phyloP scores from a whole-genome alignment of 2,797 vertebrate genomes.

The Microctenopoma steveboyesi region DNA sequence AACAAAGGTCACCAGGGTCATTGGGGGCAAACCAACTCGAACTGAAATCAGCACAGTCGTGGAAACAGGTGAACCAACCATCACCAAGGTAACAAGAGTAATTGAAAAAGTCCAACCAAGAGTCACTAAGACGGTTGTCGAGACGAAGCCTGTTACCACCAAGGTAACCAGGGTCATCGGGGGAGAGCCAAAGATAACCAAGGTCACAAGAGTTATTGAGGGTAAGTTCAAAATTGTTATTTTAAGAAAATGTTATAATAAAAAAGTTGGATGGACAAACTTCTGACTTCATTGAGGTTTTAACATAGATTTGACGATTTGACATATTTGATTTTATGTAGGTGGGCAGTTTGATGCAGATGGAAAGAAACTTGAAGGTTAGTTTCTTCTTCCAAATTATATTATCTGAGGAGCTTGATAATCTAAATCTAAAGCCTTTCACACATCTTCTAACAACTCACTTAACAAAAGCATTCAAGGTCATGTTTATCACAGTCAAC shows the following conservation, averaged over 20 bases:
- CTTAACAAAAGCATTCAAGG: slow-evolving; percentile 24
- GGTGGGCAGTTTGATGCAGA: slow-evolving; percentile 74
- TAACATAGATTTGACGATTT: background rate
- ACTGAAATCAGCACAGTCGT: slow-evolving; percentile 79
- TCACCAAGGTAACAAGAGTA: slow-evolving; percentile 83
- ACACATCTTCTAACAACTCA: slow-evolving; percentile 38
- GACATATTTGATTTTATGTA: slow-evolving; percentile 35
- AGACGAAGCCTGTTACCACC: slow-evolving; percentile 69
- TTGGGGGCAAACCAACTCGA: slow-evolving; percentile 61
- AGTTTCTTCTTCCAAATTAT: slow-evolving; percentile 56
- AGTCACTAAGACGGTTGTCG: slow-evolving; percentile 14
- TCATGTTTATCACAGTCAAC: slow-evolving; percentile 15
- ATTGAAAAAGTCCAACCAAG: slow-evolving; percentile 81
- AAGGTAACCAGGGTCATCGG: slow-evolving; percentile 69
- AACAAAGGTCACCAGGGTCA: slow-evolving; percentile 77
- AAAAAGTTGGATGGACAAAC: background rate
- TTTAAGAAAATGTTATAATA: background rate
- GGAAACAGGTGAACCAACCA: slow-evolving; percentile 77
- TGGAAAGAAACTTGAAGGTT: slow-evolving; percentile 84
- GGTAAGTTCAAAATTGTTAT: slow-evolving; percentile 56
- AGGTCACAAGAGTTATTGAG: slow-evolving; percentile 49
- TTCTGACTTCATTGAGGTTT: background rate
- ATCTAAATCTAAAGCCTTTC: slow-evolving; percentile 2
- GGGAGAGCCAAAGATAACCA: slow-evolving; percentile 76
- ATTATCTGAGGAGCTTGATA: background rate